Conservation (phyloP, 2,888 invertebrate species). For the Empis livida region DNA sequence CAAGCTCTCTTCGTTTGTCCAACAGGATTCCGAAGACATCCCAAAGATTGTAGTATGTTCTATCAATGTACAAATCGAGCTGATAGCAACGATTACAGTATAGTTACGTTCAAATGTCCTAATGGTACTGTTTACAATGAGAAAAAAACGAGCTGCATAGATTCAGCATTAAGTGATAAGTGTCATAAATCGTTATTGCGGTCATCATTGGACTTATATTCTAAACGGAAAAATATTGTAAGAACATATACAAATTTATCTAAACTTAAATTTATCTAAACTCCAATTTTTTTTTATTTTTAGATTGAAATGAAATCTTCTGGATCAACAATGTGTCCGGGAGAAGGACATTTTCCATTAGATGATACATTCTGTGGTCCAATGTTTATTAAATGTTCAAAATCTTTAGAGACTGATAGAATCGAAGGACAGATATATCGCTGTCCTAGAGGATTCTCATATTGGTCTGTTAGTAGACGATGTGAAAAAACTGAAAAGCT, state of each 20-base stretch:
- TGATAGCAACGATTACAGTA: constrained; percentile 54
- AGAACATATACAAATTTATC: constrained; percentile 8
- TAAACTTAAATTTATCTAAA: not conserved
- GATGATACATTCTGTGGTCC: constrained; percentile 54
- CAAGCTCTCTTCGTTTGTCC: constrained; percentile 66
- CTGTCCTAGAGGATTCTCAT: constrained; percentile 63
- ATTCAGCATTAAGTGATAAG: constrained; percentile 40
- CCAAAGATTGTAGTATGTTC: constrained; percentile 69
- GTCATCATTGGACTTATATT: constrained; percentile 17
- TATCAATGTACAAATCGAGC: constrained; percentile 65
- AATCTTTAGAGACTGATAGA: constrained; percentile 35
- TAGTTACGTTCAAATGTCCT: constrained; percentile 63
- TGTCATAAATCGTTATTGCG: constrained; percentile 17
- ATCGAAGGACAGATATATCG: constrained; percentile 58
- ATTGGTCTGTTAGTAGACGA: constrained; percentile 63
- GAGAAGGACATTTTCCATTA: constrained; percentile 55
- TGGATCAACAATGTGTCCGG: constrained; percentile 46
- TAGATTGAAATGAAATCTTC: constrained; percentile 50
- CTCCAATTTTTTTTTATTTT: constrained; percentile 19
- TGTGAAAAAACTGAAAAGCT: constrained; percentile 55
- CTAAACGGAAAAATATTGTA: constrained; percentile 23
- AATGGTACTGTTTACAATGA: constrained; percentile 66
- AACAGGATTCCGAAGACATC: constrained; percentile 70
- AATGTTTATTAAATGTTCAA: constrained; percentile 58
- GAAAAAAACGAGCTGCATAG: constrained; percentile 54